Evolutionary conservation across 1,140 invertebrate genomes (phyloP), one percentile per base, ranked within the genome.

Genomic region (Zophobas morio): DNA sequence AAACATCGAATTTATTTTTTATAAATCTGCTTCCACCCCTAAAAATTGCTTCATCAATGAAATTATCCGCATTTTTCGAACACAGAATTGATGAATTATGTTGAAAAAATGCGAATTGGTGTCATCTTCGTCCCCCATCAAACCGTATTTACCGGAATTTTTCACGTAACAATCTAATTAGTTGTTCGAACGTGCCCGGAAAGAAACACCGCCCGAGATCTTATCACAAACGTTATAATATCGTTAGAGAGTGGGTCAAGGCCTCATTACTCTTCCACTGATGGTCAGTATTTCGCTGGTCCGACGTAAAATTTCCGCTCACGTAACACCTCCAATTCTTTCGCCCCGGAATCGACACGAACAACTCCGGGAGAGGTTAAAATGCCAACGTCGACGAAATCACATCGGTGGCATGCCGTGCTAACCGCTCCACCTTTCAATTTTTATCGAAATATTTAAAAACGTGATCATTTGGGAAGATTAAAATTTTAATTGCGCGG

Each of bases 101-200:
- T 20, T 20, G 20, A 20, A 20, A 20, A 20, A 20, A 20, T 20
- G 20, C 20, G 20, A 20, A 20, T 20, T 20, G 20, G 20, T 20
- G 20, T 20, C 20, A 20, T 20, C 20, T 20, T 20, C 20, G 20
- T 20, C 20, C 20, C 20, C 20, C 53, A 54, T 34, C 53, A 54
- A 54, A 34, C 53, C 53, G 35, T 34, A 54, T 53, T 53, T 6
- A 54, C 53, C 1, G 39, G 39, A 66, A 66, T 66, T 66, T 66
- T 66, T 66, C 60, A 66, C 39, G 60, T 66, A 66, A 42, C 39
- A 66, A 66, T 66, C 60, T 66, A 66, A 66, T 66, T 66, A 66
- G 60, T 40, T 8, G 60, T 2, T 1, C n/a, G 39, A 66, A 66
- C 60, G 60, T 66, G 60, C 60, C 60, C 60, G 60, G 60, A 66